A percentile compares a stretch with the other conserved stretches of the same genome.
These are phyloP conservation scores for Baronia brevicornis DNA, from an alignment of 2,888 invertebrate species.

Conservation along the genomic window DNA sequence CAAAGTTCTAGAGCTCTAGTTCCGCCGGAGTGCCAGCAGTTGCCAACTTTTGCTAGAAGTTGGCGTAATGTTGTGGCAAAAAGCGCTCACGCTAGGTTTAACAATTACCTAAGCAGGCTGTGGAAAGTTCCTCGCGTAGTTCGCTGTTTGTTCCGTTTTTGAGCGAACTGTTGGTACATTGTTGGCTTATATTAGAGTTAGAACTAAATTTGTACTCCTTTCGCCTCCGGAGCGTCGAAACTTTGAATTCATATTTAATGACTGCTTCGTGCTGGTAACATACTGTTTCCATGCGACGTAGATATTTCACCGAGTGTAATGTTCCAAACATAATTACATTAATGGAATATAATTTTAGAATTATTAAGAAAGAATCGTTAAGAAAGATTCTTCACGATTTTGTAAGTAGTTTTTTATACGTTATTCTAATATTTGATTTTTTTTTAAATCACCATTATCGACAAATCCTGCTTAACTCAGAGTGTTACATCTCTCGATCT, in stretches of 20 bases:
- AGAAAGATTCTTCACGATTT: too few relatives aligned
- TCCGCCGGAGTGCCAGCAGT: constrained; percentile 51
- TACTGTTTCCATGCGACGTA: too few relatives aligned
- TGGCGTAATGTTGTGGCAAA: constrained; percentile 69
- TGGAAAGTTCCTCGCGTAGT: constrained; percentile 45
- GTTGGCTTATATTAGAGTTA: constrained; percentile 18
- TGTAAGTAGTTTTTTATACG: too few relatives aligned
- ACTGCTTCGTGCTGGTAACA: constrained; percentile 10
- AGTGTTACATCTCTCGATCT: too few relatives aligned
- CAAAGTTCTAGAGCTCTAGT: constrained; percentile 43
- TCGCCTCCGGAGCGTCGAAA: constrained; percentile 2
- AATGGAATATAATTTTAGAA: too few relatives aligned
- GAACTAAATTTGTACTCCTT: constrained; percentile 15
- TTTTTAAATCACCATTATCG: too few relatives aligned
- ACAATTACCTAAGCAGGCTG: constrained; percentile 70
- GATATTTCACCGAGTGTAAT: too few relatives aligned
- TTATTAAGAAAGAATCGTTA: too few relatives aligned
- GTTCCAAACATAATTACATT: too few relatives aligned
- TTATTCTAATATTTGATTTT: too few relatives aligned
- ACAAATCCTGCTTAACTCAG: too few relatives aligned
- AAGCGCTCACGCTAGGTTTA: constrained; percentile 70
- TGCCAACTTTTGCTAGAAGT: constrained; percentile 61
- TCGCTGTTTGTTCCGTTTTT: constrained; percentile 47
- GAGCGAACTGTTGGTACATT: constrained; percentile 23
- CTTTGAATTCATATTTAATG: constrained; percentile 9